A percentile compares a stretch with the other conserved stretches of the same genome.
These are phyloP conservation scores for Metopia argyrocephala DNA, from an alignment of 2,888 invertebrate species.

Conservation along the genomic window DNA sequence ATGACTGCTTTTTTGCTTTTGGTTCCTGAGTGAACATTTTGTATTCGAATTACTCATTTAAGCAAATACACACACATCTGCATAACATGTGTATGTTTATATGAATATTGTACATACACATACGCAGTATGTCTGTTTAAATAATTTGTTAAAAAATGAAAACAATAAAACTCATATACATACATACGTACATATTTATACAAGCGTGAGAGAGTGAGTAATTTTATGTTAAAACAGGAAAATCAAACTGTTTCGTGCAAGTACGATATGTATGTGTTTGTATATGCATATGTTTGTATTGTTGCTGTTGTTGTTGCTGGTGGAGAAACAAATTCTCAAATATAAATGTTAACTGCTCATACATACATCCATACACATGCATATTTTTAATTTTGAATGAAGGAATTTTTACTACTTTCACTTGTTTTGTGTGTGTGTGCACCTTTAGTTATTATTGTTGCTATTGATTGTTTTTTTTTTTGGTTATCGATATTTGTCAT, in stretches of 20 bases:
- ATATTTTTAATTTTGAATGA: background rate
- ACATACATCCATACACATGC: too few species aligned
- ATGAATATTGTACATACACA: background rate
- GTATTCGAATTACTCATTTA: background rate
- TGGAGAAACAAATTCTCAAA: slow-evolving; percentile 13
- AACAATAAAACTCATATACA: background rate
- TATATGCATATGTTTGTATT: background rate
- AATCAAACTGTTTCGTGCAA: background rate
- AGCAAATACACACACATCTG: background rate
- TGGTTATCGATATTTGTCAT: background rate
- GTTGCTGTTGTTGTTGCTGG: background rate
- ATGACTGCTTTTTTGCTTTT: background rate
- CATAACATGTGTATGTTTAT: too few species aligned
- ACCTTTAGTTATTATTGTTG: background rate
- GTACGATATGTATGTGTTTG: background rate
- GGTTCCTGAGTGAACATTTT: background rate
- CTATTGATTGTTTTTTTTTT: background rate
- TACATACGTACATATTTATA: background rate
- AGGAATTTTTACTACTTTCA: too few species aligned
- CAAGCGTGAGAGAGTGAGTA: too few species aligned
- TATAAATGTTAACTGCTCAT: slow-evolving; percentile 16
- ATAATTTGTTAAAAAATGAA: background rate
- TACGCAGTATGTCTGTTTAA: background rate
- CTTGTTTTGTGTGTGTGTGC: slow-evolving; percentile 7
- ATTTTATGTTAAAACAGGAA: too few species aligned